Evolutionary conservation across 1,140 invertebrate genomes (phyloP).

Genomic region (Drosophila micromelanica): DNA sequence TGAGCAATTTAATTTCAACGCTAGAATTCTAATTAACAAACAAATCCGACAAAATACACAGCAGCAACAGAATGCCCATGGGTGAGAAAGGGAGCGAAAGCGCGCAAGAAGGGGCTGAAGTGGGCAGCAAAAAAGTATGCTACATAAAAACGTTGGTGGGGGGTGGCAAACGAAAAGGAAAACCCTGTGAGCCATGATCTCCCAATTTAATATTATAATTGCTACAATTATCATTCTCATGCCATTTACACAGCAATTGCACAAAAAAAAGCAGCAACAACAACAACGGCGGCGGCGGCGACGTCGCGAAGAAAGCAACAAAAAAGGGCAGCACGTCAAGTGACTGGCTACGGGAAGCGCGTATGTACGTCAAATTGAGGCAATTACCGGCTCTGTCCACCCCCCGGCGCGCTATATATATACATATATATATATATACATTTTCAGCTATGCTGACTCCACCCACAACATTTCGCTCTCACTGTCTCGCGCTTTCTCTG

Average conservation of each 20-base stretch:
- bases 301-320: constrained; percentile 46
- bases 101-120: constrained; percentile 10
- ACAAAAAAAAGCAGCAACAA: constrained; percentile 47
- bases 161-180: constrained; percentile 27
- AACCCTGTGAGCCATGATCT: constrained; percentile 84
- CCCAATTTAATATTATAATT: constrained; percentile 85
- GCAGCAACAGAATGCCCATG: constrained; percentile 42
- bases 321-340: constrained; percentile 41
- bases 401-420: constrained; percentile 19
- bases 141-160: constrained; percentile 55
- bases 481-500: constrained; percentile 14
- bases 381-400: constrained; percentile 66
- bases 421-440: constrained; percentile 32
- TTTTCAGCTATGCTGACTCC: constrained; percentile 49
- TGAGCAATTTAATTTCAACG: constrained; percentile 78
- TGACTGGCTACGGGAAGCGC: constrained; percentile 50
- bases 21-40: constrained; percentile 84
- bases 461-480: constrained; percentile 50
- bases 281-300: not conserved
- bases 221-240: constrained; percentile 84
- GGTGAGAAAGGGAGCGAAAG: constrained; percentile 16
- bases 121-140: constrained; percentile 75
- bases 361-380: constrained; percentile 75
- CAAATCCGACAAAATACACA: constrained; percentile 81
- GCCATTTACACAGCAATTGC: constrained; percentile 83